Conservation (phyloP, 2,888 invertebrate species). For the Leptopilina myrica region DNA sequence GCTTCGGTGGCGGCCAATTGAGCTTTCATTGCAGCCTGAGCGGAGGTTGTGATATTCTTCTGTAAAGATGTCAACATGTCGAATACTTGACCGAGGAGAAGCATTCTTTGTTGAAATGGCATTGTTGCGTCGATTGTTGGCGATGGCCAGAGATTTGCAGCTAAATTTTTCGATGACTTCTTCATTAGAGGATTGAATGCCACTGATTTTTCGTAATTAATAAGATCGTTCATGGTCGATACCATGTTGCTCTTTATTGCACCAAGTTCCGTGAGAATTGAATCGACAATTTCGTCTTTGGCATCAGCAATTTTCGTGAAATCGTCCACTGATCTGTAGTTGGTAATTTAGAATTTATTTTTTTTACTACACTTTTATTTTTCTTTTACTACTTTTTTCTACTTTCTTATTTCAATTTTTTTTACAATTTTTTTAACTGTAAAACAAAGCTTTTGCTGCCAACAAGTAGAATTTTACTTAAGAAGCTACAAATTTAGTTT, state of each 20-base stretch:
- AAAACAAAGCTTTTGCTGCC: no score
- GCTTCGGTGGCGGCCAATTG: slow-evolving; percentile 29
- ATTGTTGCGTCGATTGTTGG: slow-evolving; percentile 63
- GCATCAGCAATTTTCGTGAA: slow-evolving; percentile 63
- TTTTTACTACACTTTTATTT: not conserved
- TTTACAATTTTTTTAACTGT: not conserved
- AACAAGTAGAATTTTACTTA: not conserved
- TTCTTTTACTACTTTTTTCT: not conserved
- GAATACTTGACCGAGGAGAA: slow-evolving; percentile 69
- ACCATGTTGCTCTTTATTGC: slow-evolving; percentile 69
- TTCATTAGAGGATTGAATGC: slow-evolving; percentile 34
- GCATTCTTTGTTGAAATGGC: slow-evolving; percentile 71
- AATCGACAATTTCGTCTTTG: slow-evolving; percentile 69
- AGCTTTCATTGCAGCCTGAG: slow-evolving; percentile 44
- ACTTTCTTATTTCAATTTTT: not conserved
- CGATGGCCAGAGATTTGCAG: slow-evolving; percentile 61
- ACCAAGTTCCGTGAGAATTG: slow-evolving; percentile 66
- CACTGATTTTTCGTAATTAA: slow-evolving; percentile 64
- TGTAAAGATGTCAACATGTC: slow-evolving; percentile 72
- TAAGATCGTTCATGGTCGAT: slow-evolving; percentile 66
- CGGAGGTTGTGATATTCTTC: slow-evolving; percentile 65
- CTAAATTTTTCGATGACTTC: slow-evolving; percentile 61
- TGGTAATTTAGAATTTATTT: not conserved
- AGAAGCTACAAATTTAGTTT: not conserved
- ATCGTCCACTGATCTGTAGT: slow-evolving; percentile 63